Evolutionary conservation across 1,140 invertebrate species (phyloP), one percentile per base, ranked within the genome.

Genomic region (Camponotus pennsylvanicus): DNA sequence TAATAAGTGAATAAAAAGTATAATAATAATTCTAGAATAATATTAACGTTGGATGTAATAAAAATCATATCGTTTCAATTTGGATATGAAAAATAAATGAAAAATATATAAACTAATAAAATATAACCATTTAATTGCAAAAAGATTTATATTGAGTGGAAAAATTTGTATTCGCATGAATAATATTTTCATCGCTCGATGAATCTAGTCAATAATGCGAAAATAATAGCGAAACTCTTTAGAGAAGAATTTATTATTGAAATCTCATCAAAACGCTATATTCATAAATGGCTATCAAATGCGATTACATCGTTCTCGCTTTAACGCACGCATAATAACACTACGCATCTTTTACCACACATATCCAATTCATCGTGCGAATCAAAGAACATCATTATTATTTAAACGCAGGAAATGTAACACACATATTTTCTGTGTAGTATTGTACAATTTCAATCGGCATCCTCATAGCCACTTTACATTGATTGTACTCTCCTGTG

Each of bases 351-450:
- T 78, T 49, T 42, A 45, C 34, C 49, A 18, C 49, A 52, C 15
- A 18, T 15, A 66, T 67, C 40, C 40, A 42, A 66, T 78, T 78
- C 34, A 66, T 66, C 27, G 76, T 34, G 18, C 37, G 27, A 77
- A 78, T 49, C 59, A 78, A 78, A 78, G 40, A 18, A 66, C 45
- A 49, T 45, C 75, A 77, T 49, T 78, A 78, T 78, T 78, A 45
- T 49, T 78, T 49, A 78, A 63, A 78, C 18, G 18, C 18, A 78
- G 27, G 59, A 78, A 34, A 78, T 78, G 66, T 32, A 64, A 64
- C 42, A 27, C 27, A 27, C 27, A 45, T 49, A 78, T 78, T 78
- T 75, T 49, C 57, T 63, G 21, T 15, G 21, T n/a, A 57, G n/a
- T 61, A 76, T n/a, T 34, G 52, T 63, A 63, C 27, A 15, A 64